Percentiles rank a stretch among this genome's conserved stretches.
These are phyloP conservation scores for Zaprionus taronus DNA, from an alignment of 1,140 invertebrate genomes.

Conservation along the genomic window DNA sequence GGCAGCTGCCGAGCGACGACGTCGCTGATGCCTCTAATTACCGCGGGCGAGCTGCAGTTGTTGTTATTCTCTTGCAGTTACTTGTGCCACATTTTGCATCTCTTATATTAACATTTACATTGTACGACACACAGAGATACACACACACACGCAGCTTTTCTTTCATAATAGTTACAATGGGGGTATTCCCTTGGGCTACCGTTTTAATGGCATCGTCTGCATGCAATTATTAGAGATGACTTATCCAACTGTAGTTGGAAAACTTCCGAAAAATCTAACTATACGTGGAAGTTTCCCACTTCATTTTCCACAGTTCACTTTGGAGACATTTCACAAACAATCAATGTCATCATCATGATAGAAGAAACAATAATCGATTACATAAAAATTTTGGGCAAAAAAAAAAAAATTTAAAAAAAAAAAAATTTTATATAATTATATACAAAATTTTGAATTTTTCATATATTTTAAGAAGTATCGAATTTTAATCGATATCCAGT, in stretches of 20 bases:
- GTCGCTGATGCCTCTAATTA: slow-evolving; percentile 67
- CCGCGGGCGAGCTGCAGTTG: slow-evolving; percentile 35
- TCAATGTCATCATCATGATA: too few relatives aligned
- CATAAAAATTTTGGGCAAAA: too few relatives aligned
- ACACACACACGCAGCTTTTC: slow-evolving; percentile 19
- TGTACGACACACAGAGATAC: slow-evolving; percentile 3
- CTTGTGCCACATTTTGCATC: slow-evolving; percentile 77
- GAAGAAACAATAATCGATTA: too few relatives aligned
- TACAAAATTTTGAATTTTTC: too few relatives aligned
- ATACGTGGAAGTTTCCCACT: neutral
- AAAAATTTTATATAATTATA: too few relatives aligned
- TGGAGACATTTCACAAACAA: neutral
- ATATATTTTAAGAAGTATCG: too few relatives aligned
- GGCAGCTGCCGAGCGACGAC: slow-evolving; percentile 16
- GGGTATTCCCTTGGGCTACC: slow-evolving; percentile 23
- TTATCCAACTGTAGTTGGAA: neutral
- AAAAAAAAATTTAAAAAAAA: too few relatives aligned
- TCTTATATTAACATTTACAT: slow-evolving; percentile 60
- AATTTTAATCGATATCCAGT: neutral
- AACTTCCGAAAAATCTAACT: neutral
- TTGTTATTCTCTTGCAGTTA: slow-evolving; percentile 63
- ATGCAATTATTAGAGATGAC: neutral
- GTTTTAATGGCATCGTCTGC: neutral
- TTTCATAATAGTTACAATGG: slow-evolving; percentile 35
- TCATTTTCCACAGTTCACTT: neutral